Base-by-base conservation (phyloP, 2,888 invertebrate genomes). In the Labia minor region DNA sequence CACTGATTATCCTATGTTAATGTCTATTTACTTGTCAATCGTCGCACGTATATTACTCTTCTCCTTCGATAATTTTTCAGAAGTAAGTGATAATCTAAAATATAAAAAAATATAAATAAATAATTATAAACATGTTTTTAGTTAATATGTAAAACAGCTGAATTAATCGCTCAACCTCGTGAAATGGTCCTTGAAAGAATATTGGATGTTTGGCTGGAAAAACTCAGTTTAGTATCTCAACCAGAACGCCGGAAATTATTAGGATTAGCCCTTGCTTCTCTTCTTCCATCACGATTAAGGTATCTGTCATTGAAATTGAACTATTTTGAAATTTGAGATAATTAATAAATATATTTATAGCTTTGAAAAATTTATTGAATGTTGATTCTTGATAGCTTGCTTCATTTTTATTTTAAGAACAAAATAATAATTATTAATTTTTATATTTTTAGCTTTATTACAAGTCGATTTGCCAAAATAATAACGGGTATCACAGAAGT, bases 181-280 rank as follows among this genome's bases (percentile, higher is more conserved):
- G 84, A 86, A 68, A 82, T 84, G 68, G 85, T 91, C 66, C 78
- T 94, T 65, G 84, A 83, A 64, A 83, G 84, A 72, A 81, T 95
- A 26, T 77, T 93, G 64, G 86, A 87, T 71, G 84, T 87, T 0
- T 94, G 92, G 90, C 82, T 91, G 6, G 84, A 85, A 70, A 88
- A 86, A 77, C 89, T 93, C 85, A 85, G 88, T 49, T 79, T 86
- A 66, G 86, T 92, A 1, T 85, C 89, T 0, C 89, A 90, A 71
- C 82, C 86, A 8, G 91, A 92, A 74, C 84, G 89, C 76, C 85
- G 89, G 73, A 96, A 96, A 77, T 81, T 95, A 26, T 83, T 92
- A 70, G 88, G 88, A 78, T 77, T 84, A 76, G 83, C 80, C 11
- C 73, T 82, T 37, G 75, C 79, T 10, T 79, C 80, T 65, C 72